These are phyloP conservation scores for Baronia brevicornis DNA, from an alignment of 2,888 invertebrate genomes.

Conservation along the genomic window DNA sequence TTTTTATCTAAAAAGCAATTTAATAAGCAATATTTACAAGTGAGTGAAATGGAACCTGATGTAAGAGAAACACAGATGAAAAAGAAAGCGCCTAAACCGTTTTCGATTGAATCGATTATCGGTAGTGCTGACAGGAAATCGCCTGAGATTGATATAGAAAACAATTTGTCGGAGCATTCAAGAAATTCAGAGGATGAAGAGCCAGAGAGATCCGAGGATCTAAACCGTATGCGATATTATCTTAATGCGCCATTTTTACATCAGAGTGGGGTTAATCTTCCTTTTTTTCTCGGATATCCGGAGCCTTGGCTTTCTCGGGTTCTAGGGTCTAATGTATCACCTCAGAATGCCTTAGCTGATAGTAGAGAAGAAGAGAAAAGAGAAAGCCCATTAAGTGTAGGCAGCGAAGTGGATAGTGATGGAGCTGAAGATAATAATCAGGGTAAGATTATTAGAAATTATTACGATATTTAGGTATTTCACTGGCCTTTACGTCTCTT, in stretches of 20 bases:
- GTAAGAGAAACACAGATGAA: conserved; percentile 46
- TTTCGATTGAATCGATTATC: conserved; percentile 78
- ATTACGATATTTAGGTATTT: not conserved
- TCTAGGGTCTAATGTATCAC: conserved; percentile 34
- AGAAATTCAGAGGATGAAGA: conserved; percentile 64
- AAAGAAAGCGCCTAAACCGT: conserved; percentile 73
- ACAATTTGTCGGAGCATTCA: conserved; percentile 54
- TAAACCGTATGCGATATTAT: conserved; percentile 65
- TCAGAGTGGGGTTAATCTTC: conserved; percentile 60
- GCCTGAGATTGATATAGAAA: conserved; percentile 66
- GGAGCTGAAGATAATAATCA: conserved; percentile 56
- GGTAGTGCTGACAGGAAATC: conserved; percentile 57
- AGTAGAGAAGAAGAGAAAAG: conserved; percentile 52
- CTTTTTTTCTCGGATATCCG: conserved; percentile 60
- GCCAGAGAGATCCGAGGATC: conserved; percentile 43
- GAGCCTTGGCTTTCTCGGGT: conserved; percentile 65
- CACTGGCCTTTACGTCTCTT: not conserved
- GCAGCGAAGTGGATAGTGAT: conserved; percentile 63
- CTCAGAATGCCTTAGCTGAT: conserved; percentile 30
- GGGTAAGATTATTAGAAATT: conserved; percentile 36
- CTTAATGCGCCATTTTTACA: conserved; percentile 60
- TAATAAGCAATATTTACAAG: conserved; percentile 12
- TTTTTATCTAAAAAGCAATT: conserved; percentile 7
- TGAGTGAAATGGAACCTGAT: conserved; percentile 49
- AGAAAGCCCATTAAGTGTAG: conserved; percentile 66